Evolutionary conservation across 2,888 invertebrate species (phyloP).

Genomic region (Yponomeuta malinellus): DNA sequence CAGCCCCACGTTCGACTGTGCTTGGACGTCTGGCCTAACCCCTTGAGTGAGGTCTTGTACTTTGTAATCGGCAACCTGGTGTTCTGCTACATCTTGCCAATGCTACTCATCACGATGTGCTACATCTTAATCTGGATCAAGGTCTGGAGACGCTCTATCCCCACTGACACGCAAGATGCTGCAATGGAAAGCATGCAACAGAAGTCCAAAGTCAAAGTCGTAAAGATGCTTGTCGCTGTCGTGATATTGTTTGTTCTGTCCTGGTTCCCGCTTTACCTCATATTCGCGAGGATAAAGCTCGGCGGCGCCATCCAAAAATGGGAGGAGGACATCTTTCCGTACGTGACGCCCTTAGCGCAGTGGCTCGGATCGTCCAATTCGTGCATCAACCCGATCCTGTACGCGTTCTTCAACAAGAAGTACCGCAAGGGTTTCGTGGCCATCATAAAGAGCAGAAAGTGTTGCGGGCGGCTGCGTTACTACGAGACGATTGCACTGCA

Average conservation of each 20-base stretch:
- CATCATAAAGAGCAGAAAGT: slow-evolving; percentile 88
- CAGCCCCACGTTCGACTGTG: slow-evolving; percentile 85
- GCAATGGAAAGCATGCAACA: slow-evolving; percentile 95
- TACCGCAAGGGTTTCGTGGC: slow-evolving; percentile 93
- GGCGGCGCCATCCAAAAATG: slow-evolving; percentile 84
- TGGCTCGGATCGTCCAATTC: slow-evolving; percentile 96
- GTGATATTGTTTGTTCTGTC: slow-evolving; percentile 95
- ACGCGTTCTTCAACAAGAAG: slow-evolving; percentile 96
- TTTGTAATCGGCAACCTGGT: slow-evolving; percentile 92
- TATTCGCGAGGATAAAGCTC: slow-evolving; percentile 90
- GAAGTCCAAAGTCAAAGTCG: slow-evolving; percentile 95
- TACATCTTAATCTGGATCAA: slow-evolving; percentile 95
- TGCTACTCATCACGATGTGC: slow-evolving; percentile 92
- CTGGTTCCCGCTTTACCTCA: slow-evolving; percentile 94
- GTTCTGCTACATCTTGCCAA: slow-evolving; percentile 93
- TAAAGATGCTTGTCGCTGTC: slow-evolving; percentile 95
- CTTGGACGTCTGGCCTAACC: slow-evolving; percentile 90
- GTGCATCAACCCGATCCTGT: slow-evolving; percentile 95
- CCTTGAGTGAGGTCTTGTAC: slow-evolving; percentile 87
- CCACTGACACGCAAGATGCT: slow-evolving; percentile 92
- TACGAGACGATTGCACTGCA: slow-evolving; percentile 91
- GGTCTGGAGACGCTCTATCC: slow-evolving; percentile 91
- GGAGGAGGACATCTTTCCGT: slow-evolving; percentile 87
- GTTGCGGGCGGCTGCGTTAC: slow-evolving; percentile 89
- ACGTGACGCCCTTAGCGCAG: slow-evolving; percentile 91